Base-by-base conservation (phyloP, 1,140 invertebrate genomes). In the Mactra quadrangularis region DNA sequence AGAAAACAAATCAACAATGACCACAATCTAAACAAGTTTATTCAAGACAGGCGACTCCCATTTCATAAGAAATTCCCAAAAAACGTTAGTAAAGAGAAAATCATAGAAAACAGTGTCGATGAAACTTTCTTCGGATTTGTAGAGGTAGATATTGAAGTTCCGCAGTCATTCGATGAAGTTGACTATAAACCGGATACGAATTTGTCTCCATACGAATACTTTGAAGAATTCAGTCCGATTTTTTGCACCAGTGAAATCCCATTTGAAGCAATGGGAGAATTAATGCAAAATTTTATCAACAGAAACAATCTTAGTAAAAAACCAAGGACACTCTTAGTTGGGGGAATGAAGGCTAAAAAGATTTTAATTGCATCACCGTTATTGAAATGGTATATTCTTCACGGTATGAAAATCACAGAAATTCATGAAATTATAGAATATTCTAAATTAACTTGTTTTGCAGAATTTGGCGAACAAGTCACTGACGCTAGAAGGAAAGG, bases 401-500 rank as follows among this genome's bases (percentile, higher is more conserved):
- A 84, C 52, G 66, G 75, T 17, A 27, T 72, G n/a, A 35, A 35
- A 17, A 53, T 79, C 3, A 52, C 52, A 29, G 22, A 60, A 17
- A 60, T 79, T 17, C 31, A 81, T 17, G 7, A 62, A 64, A 68
- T 81, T 66, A 57, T 81, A 38, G 66, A 72, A 64, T 84, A 38
- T 22, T 13, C 29, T 31, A 45, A n/a, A 41, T 45, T 52, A 33
- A 22, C 64, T 7, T 81, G 68, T 62, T 84, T 84, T 52, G 27
- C 47, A 11, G 41, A 55, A 27, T 72, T 84, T 33, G 66, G 19
- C 11, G 31, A 72, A 15, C 0, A 52, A 38, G 75, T 83, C 19
- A 64, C 57, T 13, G n/a, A 72, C n/a, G 74, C 55, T 0, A 3
- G 78, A 6, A 19, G 78, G 19, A 3, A 55, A 29, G 83, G 85